Conservation (phyloP, 1,140 invertebrate genomes). For the Tetranychus cinnabarinus region DNA sequence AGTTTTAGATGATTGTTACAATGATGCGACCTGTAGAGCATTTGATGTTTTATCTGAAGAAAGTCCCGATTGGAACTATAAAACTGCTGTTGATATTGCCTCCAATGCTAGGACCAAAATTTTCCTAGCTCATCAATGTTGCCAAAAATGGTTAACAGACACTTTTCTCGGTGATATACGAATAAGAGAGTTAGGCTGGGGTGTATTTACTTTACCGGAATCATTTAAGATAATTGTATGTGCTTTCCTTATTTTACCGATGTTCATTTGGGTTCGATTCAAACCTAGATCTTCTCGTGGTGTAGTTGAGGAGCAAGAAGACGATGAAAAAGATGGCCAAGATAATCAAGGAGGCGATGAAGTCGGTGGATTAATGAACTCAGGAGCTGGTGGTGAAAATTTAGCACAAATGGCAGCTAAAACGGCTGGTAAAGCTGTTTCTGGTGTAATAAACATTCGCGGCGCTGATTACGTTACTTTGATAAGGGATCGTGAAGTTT, state of each 20-base stretch:
- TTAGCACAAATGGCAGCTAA: not conserved
- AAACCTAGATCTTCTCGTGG: not conserved
- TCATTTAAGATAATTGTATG: conserved; percentile 22
- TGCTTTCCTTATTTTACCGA: conserved; percentile 23
- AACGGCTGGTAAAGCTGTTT: not conserved
- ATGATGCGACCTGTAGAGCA: conserved; percentile 17
- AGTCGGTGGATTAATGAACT: not conserved
- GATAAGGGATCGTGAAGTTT: conserved; percentile 7
- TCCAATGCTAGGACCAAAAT: conserved; percentile 10
- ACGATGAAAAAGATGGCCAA: conserved; percentile 2
- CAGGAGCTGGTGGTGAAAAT: not conserved
- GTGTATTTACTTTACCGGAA: conserved; percentile 17
- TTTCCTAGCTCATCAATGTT: conserved; percentile 25
- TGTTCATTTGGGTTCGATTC: conserved; percentile 23
- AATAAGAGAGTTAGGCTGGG: conserved; percentile 20
- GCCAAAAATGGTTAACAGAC: conserved; percentile 24
- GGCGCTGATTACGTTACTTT: not conserved
- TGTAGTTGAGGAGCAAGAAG: not conserved
- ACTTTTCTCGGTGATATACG: conserved; percentile 21
- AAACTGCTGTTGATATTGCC: conserved; percentile 17
- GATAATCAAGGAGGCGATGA: not conserved
- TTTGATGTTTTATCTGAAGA: conserved; percentile 20
- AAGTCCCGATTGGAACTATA: conserved; percentile 21
- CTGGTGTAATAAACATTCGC: not conserved
- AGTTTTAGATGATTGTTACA: conserved; percentile 21